Conservation (phyloP, 2,888 invertebrate genomes). For the Ethmia dodecea region DNA sequence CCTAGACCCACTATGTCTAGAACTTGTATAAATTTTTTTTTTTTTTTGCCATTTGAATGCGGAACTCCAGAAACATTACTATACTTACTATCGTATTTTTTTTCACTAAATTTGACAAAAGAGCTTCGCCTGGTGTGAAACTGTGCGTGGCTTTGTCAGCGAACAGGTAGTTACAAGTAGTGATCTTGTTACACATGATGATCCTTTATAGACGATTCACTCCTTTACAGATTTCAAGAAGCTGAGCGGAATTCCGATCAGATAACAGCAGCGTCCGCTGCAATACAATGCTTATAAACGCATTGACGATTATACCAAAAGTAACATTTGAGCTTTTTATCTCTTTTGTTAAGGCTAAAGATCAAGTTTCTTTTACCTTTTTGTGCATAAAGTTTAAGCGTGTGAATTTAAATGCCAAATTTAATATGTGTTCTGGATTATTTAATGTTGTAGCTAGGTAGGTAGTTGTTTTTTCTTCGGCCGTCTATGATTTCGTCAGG, state of each 20-base stretch:
- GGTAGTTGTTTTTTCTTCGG: no score
- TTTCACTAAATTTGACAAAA: conserved; percentile 29
- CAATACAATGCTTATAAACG: conserved; percentile 47
- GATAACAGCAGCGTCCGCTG: conserved; percentile 63
- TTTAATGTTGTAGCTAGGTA: no score
- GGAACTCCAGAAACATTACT: background rate
- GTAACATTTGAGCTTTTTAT: conserved; percentile 42
- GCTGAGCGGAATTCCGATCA: conserved; percentile 69
- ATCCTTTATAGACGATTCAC: conserved; percentile 32
- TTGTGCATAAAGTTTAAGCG: no score
- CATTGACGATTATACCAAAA: conserved; percentile 32
- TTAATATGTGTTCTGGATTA: no score
- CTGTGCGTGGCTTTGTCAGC: conserved; percentile 44
- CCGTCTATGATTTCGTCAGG: no score
- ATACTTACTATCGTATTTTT: conserved; percentile 5
- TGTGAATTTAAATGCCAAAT: no score
- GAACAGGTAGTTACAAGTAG: conserved; percentile 61
- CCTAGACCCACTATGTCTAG: no score
- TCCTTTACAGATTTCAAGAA: conserved; percentile 42
- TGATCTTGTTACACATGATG: conserved; percentile 66
- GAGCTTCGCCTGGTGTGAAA: conserved; percentile 42
- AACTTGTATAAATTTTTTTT: no score
- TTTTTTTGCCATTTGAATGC: no score
- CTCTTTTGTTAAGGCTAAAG: conserved; percentile 29
- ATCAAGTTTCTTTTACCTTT: conserved; percentile 48